phyloP scores from a whole-genome alignment of 2,797 vertebrate genomes.

The Catharus ustulatus region DNA sequence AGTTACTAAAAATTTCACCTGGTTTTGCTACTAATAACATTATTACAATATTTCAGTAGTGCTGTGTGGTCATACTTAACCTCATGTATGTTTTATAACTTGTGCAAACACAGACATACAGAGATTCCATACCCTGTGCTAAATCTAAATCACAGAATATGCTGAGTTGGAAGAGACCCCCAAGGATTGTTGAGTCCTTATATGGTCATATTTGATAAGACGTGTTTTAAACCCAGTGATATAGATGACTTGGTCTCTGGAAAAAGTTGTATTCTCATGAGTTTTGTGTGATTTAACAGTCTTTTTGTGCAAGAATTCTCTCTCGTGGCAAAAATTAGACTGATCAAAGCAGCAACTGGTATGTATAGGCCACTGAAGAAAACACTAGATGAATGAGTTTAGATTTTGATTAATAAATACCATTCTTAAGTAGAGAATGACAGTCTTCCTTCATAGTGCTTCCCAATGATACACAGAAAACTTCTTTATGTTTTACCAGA shows the following conservation, averaged over 20 bases:
- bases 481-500: background rate
- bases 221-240: background rate
- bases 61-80: background rate
- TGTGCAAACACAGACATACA: background rate
- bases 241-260: background rate
- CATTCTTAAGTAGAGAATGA: background rate
- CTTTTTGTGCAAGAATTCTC: conserved; percentile 3
- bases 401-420: background rate
- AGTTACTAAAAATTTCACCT: background rate
- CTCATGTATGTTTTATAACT: background rate
- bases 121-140: background rate
- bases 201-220: background rate
- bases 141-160: background rate
- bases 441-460: background rate
- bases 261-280: background rate
- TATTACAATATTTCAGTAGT: background rate
- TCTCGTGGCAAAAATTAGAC: background rate
- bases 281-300: background rate
- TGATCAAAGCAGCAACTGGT: background rate
- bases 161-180: background rate
- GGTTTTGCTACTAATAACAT: background rate
- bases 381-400: background rate
- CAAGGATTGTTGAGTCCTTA: background rate
- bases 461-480: background rate
- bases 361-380: background rate